Base-by-base conservation (phyloP, 1,140 invertebrate species). In the Ganaspis sp. region DNA sequence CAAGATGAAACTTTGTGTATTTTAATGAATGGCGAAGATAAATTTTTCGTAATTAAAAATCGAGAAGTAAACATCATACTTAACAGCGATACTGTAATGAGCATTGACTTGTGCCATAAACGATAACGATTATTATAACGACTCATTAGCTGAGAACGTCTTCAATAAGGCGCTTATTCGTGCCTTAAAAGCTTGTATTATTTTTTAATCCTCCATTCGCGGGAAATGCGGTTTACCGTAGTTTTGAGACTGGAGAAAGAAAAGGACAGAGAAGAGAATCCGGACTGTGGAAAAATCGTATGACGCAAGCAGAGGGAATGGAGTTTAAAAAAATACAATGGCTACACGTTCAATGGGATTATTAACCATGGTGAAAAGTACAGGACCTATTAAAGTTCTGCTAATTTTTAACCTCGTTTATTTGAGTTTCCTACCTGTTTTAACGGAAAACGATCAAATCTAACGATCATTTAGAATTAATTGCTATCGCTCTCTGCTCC, bases 201-300 rank as follows among this genome's bases (percentile, higher is more conserved):
- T 49, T 49, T 49, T 49, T 49, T 49, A 49, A 49, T 49, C 45
- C 45, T 49, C 45, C 45, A 49, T 49, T 49, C 45, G 45, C 45
- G 45, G 45, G n/a, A 49, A 17, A 49, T 49, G 45, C 12, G 45
- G 45, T 49, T 49, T 17, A 49, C n/a, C 45, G 45, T 8, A n/a
- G 15, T 49, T 49, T 17, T 8, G 45, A 49, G 45, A n/a, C 5
- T 2, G 5, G n/a, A 49, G n/a, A 49, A 1, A 49, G 6, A 49
- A 40, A 9, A 49, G 8, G 4, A 8, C 45, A 15, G 45, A 6
- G 45, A 49, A 49, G 12, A 49, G 45, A 6, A 49, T 49, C 45
- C 6, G 45, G n/a, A 49, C 45, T 49, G n/a, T 15, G 42, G 42
- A n/a, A n/a, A 45, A 49, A 49, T 49, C 45, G 23, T 23, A 58